These are phyloP conservation scores for Iselma pallidipennis DNA, from an alignment of 2,888 invertebrate species.

Conservation along the genomic window DNA sequence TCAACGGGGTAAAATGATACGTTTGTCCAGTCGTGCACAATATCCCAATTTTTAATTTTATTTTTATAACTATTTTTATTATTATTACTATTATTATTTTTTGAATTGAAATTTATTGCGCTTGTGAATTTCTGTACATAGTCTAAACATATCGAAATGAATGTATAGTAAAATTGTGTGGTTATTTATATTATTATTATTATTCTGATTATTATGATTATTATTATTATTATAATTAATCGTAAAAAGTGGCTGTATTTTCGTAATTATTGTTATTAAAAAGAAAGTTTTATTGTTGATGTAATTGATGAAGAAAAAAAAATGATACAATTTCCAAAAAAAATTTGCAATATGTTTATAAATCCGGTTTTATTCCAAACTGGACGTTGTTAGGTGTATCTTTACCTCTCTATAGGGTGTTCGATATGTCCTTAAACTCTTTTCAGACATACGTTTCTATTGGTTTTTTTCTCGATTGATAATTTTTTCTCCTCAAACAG, in stretches of 20 bases:
- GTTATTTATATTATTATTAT: conserved; percentile 33
- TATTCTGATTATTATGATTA: neutral
- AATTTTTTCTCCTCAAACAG: neutral
- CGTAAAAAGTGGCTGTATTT: conserved; percentile 51
- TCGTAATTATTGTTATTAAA: conserved; percentile 45
- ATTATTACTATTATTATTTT: neutral
- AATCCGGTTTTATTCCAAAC: too few species aligned
- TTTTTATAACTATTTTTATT: neutral
- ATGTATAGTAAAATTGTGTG: conserved; percentile 41
- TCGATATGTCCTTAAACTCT: neutral
- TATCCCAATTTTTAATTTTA: neutral
- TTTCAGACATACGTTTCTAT: too few species aligned
- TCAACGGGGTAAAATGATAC: conserved; percentile 16
- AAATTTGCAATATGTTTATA: conserved; percentile 26
- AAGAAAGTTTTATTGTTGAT: conserved; percentile 42
- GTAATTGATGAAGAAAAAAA: conserved; percentile 19
- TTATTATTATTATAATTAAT: conserved; percentile 21
- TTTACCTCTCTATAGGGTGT: too few species aligned
- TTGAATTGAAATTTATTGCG: conserved; percentile 6
- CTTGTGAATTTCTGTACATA: conserved; percentile 34
- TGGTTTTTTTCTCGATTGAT: neutral
- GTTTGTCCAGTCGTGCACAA: conserved; percentile 16
- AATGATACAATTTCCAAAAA: conserved; percentile 3
- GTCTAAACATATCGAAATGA: conserved; percentile 41
- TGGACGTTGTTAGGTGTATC: too few species aligned